Evolutionary conservation across 2,113 vertebrate species (phyloP), one percentile per base, ranked within the genome.

Genomic region (Callaeas wilsoni): DNA sequence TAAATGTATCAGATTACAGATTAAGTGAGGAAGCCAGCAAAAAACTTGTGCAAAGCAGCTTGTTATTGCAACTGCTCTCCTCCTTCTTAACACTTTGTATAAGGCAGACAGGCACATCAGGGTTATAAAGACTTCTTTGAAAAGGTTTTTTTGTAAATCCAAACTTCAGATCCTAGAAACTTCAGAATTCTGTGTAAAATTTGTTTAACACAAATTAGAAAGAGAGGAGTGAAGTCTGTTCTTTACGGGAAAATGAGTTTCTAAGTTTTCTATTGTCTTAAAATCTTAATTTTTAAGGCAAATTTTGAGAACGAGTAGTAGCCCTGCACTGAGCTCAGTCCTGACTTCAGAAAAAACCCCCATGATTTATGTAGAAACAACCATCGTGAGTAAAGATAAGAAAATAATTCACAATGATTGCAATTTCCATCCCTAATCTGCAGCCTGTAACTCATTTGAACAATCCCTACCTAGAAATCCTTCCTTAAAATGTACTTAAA

Each of bases 1-100:
- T 80, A 90, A 92, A 68, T 15, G 4, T 81, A 86, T 85, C 59
- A 41, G 47, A 74, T 91, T 77, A 83, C 75, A 97, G 88, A 93
- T 83, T 84, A 95, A 91, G 63, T 15, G 70, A 93, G 44, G 30
- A 85, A 84, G 39, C 32, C 63, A 86, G 55, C 33, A 90, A 84
- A 90, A 89, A 86, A 42, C 52, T 35, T 53, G 32, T 32, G 37
- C 25, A 90, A 44, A 83, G 63, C 42, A 86, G 42, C 15, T 84
- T 35, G n/a, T 90, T 70, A 33, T 13, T 74, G 71, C 53, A 27
- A 13, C 50, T 65, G 19, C 8, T 12, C 27, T 88, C 27, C 5
- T 59, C 13, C 46, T 79, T 16, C n/a, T 20, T 29, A 32, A 69
- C 26, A 33, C 53, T 71, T 33, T 42, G 4, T 27, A 4, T 33